These are phyloP conservation scores for Drosophila mojavensis DNA, from an alignment of 1,140 invertebrate species.

Conservation along the genomic window DNA sequence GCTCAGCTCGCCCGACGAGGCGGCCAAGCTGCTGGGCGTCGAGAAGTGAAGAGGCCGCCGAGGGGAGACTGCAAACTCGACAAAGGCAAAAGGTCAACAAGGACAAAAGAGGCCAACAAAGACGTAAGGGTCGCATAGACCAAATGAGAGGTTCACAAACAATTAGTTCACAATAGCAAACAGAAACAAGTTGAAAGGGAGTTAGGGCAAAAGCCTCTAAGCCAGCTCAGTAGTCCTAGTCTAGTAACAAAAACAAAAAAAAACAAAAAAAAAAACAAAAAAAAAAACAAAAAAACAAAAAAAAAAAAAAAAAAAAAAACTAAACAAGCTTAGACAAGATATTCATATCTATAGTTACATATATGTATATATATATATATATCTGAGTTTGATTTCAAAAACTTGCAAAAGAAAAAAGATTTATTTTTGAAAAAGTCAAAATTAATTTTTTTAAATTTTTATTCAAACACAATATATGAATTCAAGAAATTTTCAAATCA, in stretches of 20 bases:
- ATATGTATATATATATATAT: too few species aligned
- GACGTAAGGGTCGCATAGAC: too few species aligned
- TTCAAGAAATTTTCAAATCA: too few species aligned
- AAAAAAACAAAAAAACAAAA: neutral
- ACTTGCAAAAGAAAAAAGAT: too few species aligned
- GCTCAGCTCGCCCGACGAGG: constrained; percentile 93
- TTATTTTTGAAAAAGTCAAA: too few species aligned
- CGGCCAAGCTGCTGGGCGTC: constrained; percentile 93
- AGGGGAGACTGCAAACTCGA: too few species aligned
- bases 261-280: neutral
- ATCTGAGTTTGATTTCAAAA: too few species aligned
- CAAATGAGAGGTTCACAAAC: neutral
- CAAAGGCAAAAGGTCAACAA: too few species aligned
- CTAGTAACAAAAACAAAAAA: neutral
- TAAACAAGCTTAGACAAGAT: neutral
- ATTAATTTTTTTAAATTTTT: too few species aligned
- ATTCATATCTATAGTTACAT: too few species aligned
- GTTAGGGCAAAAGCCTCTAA: neutral
- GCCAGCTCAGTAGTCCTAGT: constrained; percentile 27
- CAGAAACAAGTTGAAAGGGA: neutral
- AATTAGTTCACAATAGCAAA: neutral
- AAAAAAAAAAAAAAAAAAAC: neutral
- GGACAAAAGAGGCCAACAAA: too few species aligned
- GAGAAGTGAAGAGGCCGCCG: constrained; percentile 85
- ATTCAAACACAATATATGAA: too few species aligned